Conservation (phyloP, 2,888 invertebrate genomes). For the Drosophila meridionalis region DNA sequence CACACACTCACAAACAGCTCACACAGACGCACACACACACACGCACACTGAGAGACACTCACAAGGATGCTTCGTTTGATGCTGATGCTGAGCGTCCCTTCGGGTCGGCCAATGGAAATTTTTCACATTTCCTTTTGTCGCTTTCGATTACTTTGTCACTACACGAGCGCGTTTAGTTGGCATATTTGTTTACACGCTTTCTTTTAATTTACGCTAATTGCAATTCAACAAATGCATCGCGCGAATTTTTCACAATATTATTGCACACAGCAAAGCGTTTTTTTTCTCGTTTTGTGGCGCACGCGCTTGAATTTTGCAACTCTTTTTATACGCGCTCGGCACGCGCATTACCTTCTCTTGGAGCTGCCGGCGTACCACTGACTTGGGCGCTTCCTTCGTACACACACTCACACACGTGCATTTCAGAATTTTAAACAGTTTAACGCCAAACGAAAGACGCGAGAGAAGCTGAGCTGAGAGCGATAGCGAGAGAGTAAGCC, state of each 20-base stretch:
- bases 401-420: not conserved
- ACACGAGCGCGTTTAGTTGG: not conserved
- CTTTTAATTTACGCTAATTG: conserved; percentile 12
- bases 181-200: conserved; percentile 13
- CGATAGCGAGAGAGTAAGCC: conserved; percentile 8
- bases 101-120: conserved; percentile 25
- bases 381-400: conserved; percentile 26
- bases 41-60: conserved; percentile 29
- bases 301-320: conserved; percentile 24
- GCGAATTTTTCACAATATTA: conserved; percentile 23
- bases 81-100: conserved; percentile 56
- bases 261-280: conserved; percentile 17
- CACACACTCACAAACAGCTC: conserved; percentile 14
- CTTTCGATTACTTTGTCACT: conserved; percentile 10
- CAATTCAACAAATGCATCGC: conserved; percentile 12
- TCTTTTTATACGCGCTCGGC: not conserved
- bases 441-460: not conserved
- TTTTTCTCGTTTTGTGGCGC: conserved; percentile 29
- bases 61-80: conserved; percentile 65
- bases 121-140: conserved; percentile 32
- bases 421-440: conserved; percentile 41
- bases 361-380: conserved; percentile 61
- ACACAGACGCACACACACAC: conserved; percentile 14
- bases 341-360: conserved; percentile 23
- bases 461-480: conserved; percentile 4